These are phyloP conservation scores for Siniperca knerii DNA, from an alignment of 2,113 vertebrate species.

Conservation along the genomic window DNA sequence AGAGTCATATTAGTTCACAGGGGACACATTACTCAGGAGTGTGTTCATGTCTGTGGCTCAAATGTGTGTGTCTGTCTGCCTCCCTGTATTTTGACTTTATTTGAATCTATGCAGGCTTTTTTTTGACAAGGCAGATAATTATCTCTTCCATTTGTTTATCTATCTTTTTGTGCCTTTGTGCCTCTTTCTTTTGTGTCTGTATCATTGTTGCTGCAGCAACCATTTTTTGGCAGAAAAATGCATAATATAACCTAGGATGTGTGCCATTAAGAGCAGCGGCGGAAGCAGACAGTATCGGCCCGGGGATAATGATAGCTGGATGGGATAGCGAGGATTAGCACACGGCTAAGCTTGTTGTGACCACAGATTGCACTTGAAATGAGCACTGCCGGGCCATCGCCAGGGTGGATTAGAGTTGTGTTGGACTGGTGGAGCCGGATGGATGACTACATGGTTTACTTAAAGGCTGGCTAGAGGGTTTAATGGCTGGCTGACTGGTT, in stretches of 20 bases:
- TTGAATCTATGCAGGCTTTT: slow-evolving; percentile 27
- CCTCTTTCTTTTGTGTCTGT: slow-evolving; percentile 32
- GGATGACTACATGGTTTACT: slow-evolving; percentile 42
- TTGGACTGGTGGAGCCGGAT: slow-evolving; percentile 33
- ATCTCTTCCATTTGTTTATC: slow-evolving; percentile 25
- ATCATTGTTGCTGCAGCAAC: not conserved
- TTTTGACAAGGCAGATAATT: slow-evolving; percentile 33
- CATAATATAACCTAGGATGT: slow-evolving; percentile 29
- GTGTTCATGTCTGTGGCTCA: slow-evolving; percentile 10
- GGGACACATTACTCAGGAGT: slow-evolving; percentile 54
- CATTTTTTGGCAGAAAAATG: slow-evolving; percentile 23
- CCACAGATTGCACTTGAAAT: slow-evolving; percentile 80
- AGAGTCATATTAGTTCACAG: slow-evolving; percentile 56
- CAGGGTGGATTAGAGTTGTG: slow-evolving; percentile 67
- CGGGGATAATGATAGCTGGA: slow-evolving; percentile 73
- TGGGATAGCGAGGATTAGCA: slow-evolving; percentile 73
- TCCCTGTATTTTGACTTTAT: slow-evolving; percentile 37
- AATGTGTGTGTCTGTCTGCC: slow-evolving; percentile 36
- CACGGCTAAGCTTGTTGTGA: slow-evolving; percentile 78
- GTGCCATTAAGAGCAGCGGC: slow-evolving; percentile 47
- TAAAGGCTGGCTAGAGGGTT: slow-evolving; percentile 45
- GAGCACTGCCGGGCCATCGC: slow-evolving; percentile 58
- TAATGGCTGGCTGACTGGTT: slow-evolving; percentile 32
- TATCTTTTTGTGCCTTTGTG: slow-evolving; percentile 16
- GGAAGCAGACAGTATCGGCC: slow-evolving; percentile 71